phyloP scores from a whole-genome alignment of 2,113 vertebrate genomes.

The Zosterops hypoxanthus region DNA sequence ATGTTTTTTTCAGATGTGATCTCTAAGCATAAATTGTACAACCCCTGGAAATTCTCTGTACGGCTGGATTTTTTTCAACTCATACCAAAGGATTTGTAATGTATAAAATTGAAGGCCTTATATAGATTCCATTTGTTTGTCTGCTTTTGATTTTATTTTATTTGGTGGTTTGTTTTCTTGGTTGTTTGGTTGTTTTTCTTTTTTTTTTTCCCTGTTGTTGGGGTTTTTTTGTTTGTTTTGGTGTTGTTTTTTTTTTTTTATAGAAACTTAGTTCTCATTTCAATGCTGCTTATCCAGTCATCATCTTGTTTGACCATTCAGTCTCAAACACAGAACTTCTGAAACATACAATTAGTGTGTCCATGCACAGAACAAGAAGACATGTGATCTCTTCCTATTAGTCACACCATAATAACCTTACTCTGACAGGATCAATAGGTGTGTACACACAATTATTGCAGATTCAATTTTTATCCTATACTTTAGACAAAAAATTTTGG shows the following conservation, averaged over 20 bases:
- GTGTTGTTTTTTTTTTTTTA: background rate
- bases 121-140: background rate
- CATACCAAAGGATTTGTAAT: background rate
- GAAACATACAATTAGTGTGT: background rate
- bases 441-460: background rate
- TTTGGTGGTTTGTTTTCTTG: background rate
- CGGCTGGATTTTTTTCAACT: background rate
- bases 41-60: background rate
- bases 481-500: background rate
- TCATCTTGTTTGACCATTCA: background rate
- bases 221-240: background rate
- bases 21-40: background rate
- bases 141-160: background rate
- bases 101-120: rapidly evolving
- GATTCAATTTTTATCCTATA: background rate
- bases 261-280: background rate
- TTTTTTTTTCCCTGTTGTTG: too few relatives aligned
- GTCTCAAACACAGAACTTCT: background rate
- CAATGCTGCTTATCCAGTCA: background rate
- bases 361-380: background rate
- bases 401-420: background rate
- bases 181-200: too few relatives aligned
- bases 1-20: background rate
- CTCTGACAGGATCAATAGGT: background rate
- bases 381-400: background rate